Percentiles rank a stretch among this genome's conserved stretches.
phyloP scores from a whole-genome alignment of 2,797 vertebrate species.

The Pangasius macronema region DNA sequence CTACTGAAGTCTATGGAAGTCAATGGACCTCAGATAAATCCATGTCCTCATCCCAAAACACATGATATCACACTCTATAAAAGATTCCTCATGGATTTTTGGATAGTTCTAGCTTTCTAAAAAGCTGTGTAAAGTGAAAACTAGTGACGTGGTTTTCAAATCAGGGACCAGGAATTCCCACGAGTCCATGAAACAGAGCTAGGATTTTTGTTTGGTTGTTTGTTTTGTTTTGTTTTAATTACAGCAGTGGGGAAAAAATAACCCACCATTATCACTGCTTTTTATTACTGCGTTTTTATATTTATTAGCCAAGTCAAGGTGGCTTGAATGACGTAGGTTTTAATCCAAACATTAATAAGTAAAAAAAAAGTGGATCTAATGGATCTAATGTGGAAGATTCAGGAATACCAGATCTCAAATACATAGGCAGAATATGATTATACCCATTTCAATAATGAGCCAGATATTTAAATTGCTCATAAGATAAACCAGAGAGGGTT shows the following conservation, averaged over 20 bases:
- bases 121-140: not conserved
- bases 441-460: not conserved
- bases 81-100: not conserved
- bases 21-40: not conserved
- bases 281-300: not conserved
- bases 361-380: too few species aligned
- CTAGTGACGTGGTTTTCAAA: not conserved
- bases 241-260: not conserved
- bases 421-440: not conserved
- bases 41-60: too few species aligned
- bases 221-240: not conserved
- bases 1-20: not conserved
- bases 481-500: not conserved
- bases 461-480: not conserved
- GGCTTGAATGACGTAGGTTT: too few species aligned
- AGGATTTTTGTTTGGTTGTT: not conserved
- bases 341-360: not conserved
- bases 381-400: not conserved
- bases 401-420: not conserved
- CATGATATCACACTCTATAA: not conserved
- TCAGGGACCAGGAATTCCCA: not conserved
- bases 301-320: not conserved
- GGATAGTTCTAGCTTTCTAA: not conserved
- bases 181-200: not conserved
- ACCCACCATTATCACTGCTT: not conserved